Base-by-base conservation (phyloP, 2,113 vertebrate genomes). In the Trinectes maculatus region DNA sequence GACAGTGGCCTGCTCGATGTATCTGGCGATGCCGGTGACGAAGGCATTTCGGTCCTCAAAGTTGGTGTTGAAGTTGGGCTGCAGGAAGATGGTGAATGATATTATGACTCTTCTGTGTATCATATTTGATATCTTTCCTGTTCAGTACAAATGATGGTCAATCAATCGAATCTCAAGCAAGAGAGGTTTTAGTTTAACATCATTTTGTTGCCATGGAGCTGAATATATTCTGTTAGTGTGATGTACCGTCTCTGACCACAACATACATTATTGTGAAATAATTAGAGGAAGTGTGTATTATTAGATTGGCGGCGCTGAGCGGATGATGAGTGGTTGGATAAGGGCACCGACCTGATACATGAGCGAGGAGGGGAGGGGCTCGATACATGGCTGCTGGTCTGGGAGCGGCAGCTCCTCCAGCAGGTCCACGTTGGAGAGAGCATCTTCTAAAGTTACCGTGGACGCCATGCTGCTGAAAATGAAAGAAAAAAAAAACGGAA, bases 31-130 rank as follows among this genome's bases (percentile, higher is more conserved):
- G 37, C 98, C 98, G 0, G 98, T 99, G 85, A 99, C 98, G 76
- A 99, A 99, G 0, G 98, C 98, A 91, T 99, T 99, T 66, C 98
- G 91, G 89, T 99, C 98, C 86, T 99, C 98, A 73, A 99, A 99
- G 92, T 99, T 99, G 74, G 98, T 99, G 91, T 99, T 96, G 91
- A 99, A 99, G 83, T 99, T 99, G 15, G 98, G 97, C 98, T 99
- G 85, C 3, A 73, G 54, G 62, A 87, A 68, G 52, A 57, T 39
- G 44, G 46, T n/a, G n/a, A n/a, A n/a, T n/a, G 15, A 55, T 11
- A 53, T 10, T 0, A 34, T 13, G 22, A 36, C 0, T n/a, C n/a
- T n/a, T n/a, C n/a, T n/a, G n/a, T n/a, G n/a, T n/a, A n/a, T n/a
- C n/a, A n/a, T n/a, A n/a, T n/a, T n/a, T n/a, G n/a, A n/a, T n/a